Conservation (phyloP, 2,888 invertebrate species). For the Helicoverpa assulta region DNA sequence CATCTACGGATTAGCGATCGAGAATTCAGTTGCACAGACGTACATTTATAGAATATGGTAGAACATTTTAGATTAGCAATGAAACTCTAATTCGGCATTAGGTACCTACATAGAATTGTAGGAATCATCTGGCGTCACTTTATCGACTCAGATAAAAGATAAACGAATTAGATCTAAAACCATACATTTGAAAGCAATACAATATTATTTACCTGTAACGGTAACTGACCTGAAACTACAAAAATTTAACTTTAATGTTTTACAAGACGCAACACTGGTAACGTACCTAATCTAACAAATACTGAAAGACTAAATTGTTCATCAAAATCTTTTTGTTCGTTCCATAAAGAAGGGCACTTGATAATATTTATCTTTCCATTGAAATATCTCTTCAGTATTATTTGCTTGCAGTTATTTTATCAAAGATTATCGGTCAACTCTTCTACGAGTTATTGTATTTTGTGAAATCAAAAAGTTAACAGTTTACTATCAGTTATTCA, state of each 20-base stretch:
- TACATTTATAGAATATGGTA: not conserved
- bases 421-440: constrained; percentile 28
- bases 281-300: constrained; percentile 26
- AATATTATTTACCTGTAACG: not conserved
- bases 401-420: constrained; percentile 29
- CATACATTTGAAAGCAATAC: not conserved
- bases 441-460: not conserved
- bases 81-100: too few species aligned
- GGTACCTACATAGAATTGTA: not conserved
- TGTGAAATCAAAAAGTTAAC: too few species aligned
- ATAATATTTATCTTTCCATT: constrained; percentile 42
- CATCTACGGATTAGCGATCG: constrained; percentile 12
- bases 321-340: constrained; percentile 18
- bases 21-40: constrained; percentile 1
- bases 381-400: constrained; percentile 26
- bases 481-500: not conserved
- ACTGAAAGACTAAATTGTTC: constrained; percentile 15
- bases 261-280: constrained; percentile 19
- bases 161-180: not conserved
- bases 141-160: not conserved
- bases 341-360: constrained; percentile 17
- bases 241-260: constrained; percentile 1
- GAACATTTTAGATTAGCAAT: not conserved
- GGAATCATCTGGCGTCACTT: not conserved
- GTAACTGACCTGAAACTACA: constrained; percentile 14